Base-by-base conservation (phyloP, 1,140 invertebrate genomes). In the Cydia pomonella region DNA sequence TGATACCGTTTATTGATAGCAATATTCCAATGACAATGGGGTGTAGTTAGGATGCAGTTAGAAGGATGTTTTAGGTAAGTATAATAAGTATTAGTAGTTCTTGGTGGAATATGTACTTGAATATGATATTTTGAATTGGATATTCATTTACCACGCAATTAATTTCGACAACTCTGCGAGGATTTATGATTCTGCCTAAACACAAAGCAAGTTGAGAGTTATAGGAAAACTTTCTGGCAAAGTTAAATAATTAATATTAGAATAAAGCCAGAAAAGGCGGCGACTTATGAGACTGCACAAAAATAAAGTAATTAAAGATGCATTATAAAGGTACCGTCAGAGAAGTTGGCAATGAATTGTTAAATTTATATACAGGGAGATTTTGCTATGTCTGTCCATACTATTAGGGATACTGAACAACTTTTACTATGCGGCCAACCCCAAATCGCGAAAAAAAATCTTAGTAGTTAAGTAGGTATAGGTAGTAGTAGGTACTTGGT, bases 1-100 rank as follows among this genome's bases (percentile, higher is more conserved):
- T n/a, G 64, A 69, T 69, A 69, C n/a, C 27, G 64, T 69, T 38
- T 69, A 69, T 38, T 16, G 27, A 69, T 69, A 69, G 27, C 27
- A 69, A 29, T 64, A 64, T 38, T 38, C 13, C 7, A 69, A 69
- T 21, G n/a, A 2, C 25, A 16, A 29, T 21, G 9, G 23, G 21
- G 21, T 59, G 21, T 59, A 12, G 13, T 3, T 1, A 50, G n/a
- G 4, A 59, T 21, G 9, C 0, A 12, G 16, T 18, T 3, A 50
- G 47, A 7, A n/a, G 16, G 16, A n/a, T 18, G n/a, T 50, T 50
- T n/a, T 50, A 50, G 5, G n/a, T 53, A 53, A 16, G 2, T 7
- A 23, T 59, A n/a, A n/a, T n/a, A n/a, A n/a, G n/a, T n/a, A n/a
- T n/a, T n/a, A n/a, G n/a, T n/a, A n/a, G n/a, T n/a, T 47, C 2